phyloP scores from a whole-genome alignment of 2,888 invertebrate species.

The Drosophila pullipes region DNA sequence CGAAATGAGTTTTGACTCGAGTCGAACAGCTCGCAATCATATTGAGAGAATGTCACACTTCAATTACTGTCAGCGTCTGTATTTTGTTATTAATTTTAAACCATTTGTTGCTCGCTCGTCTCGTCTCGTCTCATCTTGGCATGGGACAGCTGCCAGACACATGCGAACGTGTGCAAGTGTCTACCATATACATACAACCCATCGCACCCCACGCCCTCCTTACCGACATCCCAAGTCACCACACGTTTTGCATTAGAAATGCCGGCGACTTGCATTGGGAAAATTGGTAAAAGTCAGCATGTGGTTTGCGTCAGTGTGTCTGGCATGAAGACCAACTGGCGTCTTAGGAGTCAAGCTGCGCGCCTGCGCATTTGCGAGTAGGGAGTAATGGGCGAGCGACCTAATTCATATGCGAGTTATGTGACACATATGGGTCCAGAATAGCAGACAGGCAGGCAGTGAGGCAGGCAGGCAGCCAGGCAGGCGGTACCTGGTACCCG shows the following conservation, averaged over 20 bases:
- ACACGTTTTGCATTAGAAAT: constrained; percentile 79
- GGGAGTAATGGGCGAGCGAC: constrained; percentile 21
- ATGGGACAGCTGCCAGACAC: constrained; percentile 10
- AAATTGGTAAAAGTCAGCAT: constrained; percentile 64
- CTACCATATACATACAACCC: neutral
- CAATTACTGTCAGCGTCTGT: constrained; percentile 67
- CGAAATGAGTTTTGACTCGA: constrained; percentile 57
- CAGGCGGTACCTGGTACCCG: constrained; percentile 26
- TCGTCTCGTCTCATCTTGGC: neutral
- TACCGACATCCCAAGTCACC: constrained; percentile 25
- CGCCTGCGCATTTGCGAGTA: constrained; percentile 62
- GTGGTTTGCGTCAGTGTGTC: constrained; percentile 71
- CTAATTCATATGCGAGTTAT: constrained; percentile 62
- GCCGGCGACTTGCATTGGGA: constrained; percentile 31
- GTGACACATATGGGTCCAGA: constrained; percentile 64
- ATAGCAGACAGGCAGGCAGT: constrained; percentile 34
- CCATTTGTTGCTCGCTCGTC: constrained; percentile 37
- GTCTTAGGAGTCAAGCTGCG: constrained; percentile 67
- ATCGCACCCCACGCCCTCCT: neutral
- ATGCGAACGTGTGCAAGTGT: constrained; percentile 16
- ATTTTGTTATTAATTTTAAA: constrained; percentile 70
- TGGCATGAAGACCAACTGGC: constrained; percentile 38
- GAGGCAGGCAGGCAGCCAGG: constrained; percentile 26
- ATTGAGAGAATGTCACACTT: constrained; percentile 75
- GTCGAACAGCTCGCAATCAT: constrained; percentile 54